Percentiles rank a stretch among this genome's conserved stretches.
phyloP scores from a whole-genome alignment of 1,140 invertebrate genomes.

The Platyscapa corneri region DNA sequence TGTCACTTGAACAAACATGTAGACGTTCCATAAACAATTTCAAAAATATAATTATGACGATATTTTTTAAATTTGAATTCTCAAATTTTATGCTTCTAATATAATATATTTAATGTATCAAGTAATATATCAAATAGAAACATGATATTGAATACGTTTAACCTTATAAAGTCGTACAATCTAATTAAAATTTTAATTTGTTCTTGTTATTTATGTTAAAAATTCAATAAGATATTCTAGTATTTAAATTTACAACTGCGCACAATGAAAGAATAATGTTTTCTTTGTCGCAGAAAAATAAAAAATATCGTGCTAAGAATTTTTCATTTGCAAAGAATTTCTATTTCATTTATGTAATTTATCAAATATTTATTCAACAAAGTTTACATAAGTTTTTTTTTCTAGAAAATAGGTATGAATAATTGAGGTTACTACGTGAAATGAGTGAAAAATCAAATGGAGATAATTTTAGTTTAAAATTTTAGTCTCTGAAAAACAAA shows the following conservation, averaged over 20 bases:
- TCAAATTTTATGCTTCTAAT: neutral
- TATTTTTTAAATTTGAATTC: neutral
- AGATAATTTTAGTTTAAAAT: neutral
- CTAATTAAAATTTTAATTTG: neutral
- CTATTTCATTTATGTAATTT: slow-evolving; percentile 4
- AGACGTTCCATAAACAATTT: neutral
- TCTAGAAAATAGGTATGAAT: neutral
- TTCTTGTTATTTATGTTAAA: neutral
- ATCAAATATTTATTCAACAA: slow-evolving; percentile 13
- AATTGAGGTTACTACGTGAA: neutral
- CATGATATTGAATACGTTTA: no score
- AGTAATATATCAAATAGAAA: neutral
- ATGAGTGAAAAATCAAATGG: neutral
- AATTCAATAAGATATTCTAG: neutral
- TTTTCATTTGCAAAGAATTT: neutral
- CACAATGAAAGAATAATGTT: neutral
- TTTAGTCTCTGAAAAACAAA: neutral
- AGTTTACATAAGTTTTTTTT: neutral
- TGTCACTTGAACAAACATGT: no score
- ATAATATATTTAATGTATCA: no score
- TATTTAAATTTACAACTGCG: neutral
- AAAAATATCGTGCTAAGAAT: neutral
- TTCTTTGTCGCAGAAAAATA: neutral
- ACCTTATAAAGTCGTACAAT: neutral
- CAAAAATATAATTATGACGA: neutral